Base-by-base conservation (phyloP, 2,888 invertebrate species). In the Eristalis pertinax region DNA sequence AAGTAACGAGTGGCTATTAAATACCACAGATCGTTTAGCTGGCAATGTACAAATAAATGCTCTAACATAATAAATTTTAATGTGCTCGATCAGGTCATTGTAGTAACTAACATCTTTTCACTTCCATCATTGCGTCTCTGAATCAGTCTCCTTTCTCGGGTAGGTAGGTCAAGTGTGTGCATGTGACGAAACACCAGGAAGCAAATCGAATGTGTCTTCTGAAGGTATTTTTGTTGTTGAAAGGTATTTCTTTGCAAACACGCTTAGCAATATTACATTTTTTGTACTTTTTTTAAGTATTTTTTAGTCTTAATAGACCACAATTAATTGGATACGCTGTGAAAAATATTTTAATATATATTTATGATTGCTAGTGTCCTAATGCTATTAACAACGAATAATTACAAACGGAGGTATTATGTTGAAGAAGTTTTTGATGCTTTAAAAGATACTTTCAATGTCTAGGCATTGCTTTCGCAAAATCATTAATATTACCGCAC, bases 321-420 rank as follows among this genome's bases (percentile, higher is more conserved):
- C 88, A 80, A 73, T 83, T 83, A 83, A 76, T 80, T 84, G 79
- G 87, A 80, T 77, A 84, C 41, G 84, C 88, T 88, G 88, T 88
- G 88, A 79, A 88, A 88, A 88, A 88, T 77, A 88, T 88, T 32
- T 80, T 88, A 84, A 80, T 80, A 77, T 88, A 88, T 80, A 84
- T 88, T 88, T 84, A 81, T 84, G 73, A 24, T 72, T 77, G 80
- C 79, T 76, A 73, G 74, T 64, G 29, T 69, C 87, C 87, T 80
- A 83, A 75, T 43, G 50, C 74, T 79, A 82, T 22, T 65, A 75
- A 60, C 43, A 62, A 65, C 19, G 22, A 65, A 83, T 64, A 75
- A 67, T 4, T 22, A 63, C 38, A 63, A 62, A 41, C 24, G 60
- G 64, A 64, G 68, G 63, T 76, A 83, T 68, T 38, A 50, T 73